A percentile compares a stretch with the other conserved stretches of the same genome.
phyloP scores from a whole-genome alignment of 1,140 invertebrate species.

The Drosophila setifemur region DNA sequence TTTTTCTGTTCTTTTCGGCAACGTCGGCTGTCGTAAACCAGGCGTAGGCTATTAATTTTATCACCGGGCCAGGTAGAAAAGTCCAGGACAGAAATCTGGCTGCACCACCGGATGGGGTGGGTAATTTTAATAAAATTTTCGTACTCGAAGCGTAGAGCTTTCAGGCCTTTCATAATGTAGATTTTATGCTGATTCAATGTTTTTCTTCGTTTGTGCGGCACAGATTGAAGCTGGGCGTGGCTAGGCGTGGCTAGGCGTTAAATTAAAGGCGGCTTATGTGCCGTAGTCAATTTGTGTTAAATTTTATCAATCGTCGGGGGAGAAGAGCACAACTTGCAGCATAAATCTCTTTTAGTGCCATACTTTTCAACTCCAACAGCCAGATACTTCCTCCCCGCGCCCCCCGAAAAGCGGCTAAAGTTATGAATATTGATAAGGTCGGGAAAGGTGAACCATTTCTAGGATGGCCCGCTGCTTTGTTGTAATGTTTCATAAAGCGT shows the following conservation, averaged over 20 bases:
- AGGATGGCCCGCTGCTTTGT: slow-evolving; percentile 1
- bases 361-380: not conserved
- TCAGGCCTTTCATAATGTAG: slow-evolving; percentile 59
- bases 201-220: slow-evolving; percentile 34
- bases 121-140: slow-evolving; percentile 61
- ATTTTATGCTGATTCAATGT: slow-evolving; percentile 65
- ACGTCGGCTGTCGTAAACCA: slow-evolving; percentile 51
- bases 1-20: slow-evolving; percentile 16
- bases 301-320: slow-evolving; percentile 51
- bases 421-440: slow-evolving; percentile 62
- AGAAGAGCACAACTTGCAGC: slow-evolving; percentile 30
- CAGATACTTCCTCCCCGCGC: not conserved
- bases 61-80: slow-evolving; percentile 41
- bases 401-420: too few relatives aligned
- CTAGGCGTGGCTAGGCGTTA: slow-evolving; percentile 52
- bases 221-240: slow-evolving; percentile 51
- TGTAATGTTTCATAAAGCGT: slow-evolving; percentile 40
- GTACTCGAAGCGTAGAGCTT: slow-evolving; percentile 50
- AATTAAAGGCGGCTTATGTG: slow-evolving; percentile 48
- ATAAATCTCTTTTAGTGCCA: slow-evolving; percentile 39
- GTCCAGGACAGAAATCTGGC: slow-evolving; percentile 18
- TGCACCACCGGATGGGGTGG: slow-evolving; percentile 25
- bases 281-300: slow-evolving; percentile 40
- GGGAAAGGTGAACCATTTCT: slow-evolving; percentile 30
- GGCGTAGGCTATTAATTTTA: slow-evolving; percentile 64